A percentile compares a stretch with the other conserved stretches of the same genome.
phyloP scores from a whole-genome alignment of 2,113 vertebrate genomes.

The Cisticola juncidis region DNA sequence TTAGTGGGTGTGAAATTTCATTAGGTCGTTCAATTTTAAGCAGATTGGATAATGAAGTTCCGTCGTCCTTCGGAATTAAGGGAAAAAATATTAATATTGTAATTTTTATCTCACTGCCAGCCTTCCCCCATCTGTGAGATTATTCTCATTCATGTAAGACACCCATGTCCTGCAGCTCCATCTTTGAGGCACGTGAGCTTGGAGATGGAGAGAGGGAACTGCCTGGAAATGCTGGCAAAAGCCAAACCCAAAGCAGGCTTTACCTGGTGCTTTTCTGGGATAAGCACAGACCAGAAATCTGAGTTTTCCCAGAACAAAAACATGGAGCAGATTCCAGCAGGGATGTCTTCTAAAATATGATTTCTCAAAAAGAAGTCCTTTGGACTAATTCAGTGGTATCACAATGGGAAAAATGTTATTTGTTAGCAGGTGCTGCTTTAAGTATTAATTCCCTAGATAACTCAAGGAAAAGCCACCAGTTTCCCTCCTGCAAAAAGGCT shows the following conservation, averaged over 20 bases:
- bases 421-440: conserved; percentile 14
- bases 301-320: background rate
- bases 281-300: background rate
- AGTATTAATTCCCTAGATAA: background rate
- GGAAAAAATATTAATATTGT: background rate
- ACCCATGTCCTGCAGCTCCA: background rate
- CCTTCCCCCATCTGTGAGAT: conserved; percentile 26
- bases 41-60: conserved; percentile 68
- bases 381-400: background rate
- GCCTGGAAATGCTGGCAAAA: background rate
- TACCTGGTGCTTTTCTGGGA: background rate
- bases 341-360: background rate
- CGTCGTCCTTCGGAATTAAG: conserved; percentile 24
- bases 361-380: background rate
- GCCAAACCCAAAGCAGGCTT: background rate
- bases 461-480: background rate
- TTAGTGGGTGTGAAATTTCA: conserved; percentile 65
- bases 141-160: conserved; percentile 1
- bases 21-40: conserved; percentile 57
- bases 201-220: background rate
- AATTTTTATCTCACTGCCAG: conserved; percentile 37
- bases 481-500: background rate
- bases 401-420: conserved; percentile 20
- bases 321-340: background rate
- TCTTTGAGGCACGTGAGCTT: background rate